phyloP scores from a whole-genome alignment of 1,140 invertebrate species.

The Brachionus koreanus region DNA sequence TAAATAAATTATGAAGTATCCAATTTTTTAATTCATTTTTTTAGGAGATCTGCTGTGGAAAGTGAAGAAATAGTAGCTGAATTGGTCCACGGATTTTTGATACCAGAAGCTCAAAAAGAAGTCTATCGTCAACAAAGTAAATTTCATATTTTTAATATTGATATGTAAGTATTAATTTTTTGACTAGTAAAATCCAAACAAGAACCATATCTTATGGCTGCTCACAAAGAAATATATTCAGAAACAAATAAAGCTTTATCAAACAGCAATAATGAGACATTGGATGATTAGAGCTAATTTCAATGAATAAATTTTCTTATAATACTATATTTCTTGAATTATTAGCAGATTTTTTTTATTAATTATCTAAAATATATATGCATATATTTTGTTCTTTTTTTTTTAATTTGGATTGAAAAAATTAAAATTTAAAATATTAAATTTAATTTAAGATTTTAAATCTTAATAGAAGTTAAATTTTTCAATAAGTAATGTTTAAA shows the following conservation, averaged over 20 bases:
- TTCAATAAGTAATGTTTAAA: too few relatives aligned
- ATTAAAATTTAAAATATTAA: too few relatives aligned
- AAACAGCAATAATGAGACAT: background rate
- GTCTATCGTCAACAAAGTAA: slow-evolving; percentile 55
- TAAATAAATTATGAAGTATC: background rate
- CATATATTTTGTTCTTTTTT: too few relatives aligned
- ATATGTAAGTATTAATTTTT: background rate
- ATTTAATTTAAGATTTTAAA: too few relatives aligned
- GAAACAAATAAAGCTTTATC: slow-evolving; percentile 27
- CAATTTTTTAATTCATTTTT: background rate
- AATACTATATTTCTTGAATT: too few relatives aligned
- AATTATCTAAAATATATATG: too few relatives aligned
- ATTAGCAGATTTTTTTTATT: too few relatives aligned
- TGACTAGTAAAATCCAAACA: slow-evolving; percentile 42
- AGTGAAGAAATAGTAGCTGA: slow-evolving; percentile 65
- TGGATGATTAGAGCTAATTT: background rate
- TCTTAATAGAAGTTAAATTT: too few relatives aligned
- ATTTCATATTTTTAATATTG: background rate
- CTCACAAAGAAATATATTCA: slow-evolving; percentile 30
- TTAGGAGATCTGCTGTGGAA: slow-evolving; percentile 47
- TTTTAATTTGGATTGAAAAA: too few relatives aligned
- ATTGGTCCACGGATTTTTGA: slow-evolving; percentile 64
- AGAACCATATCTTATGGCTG: slow-evolving; percentile 32
- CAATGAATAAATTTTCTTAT: too few relatives aligned
- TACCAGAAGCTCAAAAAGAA: slow-evolving; percentile 63